Evolutionary conservation across 2,888 invertebrate genomes (phyloP).

Genomic region (Quadroppia sp.): DNA sequence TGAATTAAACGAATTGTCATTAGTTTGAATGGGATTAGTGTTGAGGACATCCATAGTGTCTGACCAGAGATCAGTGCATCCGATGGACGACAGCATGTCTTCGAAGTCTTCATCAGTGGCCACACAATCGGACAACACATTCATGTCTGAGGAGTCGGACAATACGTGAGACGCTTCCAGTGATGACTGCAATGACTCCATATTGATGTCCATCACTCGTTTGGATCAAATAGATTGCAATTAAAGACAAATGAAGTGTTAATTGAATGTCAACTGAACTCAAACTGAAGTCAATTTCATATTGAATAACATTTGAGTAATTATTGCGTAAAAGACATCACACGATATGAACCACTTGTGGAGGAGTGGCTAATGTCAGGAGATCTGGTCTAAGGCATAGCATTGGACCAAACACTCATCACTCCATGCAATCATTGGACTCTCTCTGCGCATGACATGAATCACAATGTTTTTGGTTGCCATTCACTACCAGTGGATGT

Average conservation of each 20-base stretch:
- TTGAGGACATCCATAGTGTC: conserved; percentile 29
- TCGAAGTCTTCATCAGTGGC: conserved; percentile 40
- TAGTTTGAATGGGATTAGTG: not conserved
- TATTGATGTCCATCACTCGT: not conserved
- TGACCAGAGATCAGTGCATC: conserved; percentile 29
- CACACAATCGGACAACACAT: not conserved
- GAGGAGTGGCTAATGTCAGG: too few species aligned
- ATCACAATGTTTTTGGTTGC: too few species aligned
- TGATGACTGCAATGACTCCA: not conserved
- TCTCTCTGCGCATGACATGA: too few species aligned
- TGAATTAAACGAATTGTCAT: not conserved
- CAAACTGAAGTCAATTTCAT: not conserved
- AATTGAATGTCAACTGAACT: not conserved
- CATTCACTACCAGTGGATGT: too few species aligned
- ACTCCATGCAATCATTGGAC: too few species aligned
- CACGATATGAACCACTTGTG: too few species aligned
- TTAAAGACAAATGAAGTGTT: not conserved
- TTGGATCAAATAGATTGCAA: not conserved
- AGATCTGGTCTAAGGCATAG: too few species aligned
- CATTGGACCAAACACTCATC: too few species aligned
- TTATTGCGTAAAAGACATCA: too few species aligned
- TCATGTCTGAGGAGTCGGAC: not conserved
- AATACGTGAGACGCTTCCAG: not conserved
- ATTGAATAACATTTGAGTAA: not conserved
- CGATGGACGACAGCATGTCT: conserved; percentile 34